A percentile compares a stretch with the other conserved stretches of the same genome.
Evolutionary conservation across 1,140 invertebrate species (phyloP).

Genomic region (Hyles vespertilio): DNA sequence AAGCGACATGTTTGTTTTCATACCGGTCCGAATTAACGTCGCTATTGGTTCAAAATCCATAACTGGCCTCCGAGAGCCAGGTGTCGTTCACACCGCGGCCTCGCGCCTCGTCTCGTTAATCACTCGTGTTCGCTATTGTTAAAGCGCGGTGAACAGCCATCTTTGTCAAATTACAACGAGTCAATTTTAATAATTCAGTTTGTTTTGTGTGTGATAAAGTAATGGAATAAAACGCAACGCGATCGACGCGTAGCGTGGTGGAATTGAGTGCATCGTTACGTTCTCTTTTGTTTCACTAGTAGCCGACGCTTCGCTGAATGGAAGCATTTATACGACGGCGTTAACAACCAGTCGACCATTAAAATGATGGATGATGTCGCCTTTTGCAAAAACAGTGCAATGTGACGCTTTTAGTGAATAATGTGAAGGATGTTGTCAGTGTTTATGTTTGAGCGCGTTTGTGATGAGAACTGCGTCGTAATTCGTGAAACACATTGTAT

Average conservation of each 20-base stretch:
- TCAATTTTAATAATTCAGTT: slow-evolving; percentile 66
- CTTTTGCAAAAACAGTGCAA: slow-evolving; percentile 68
- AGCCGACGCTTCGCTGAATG: slow-evolving; percentile 64
- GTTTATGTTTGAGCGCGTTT: slow-evolving; percentile 61
- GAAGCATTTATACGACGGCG: slow-evolving; percentile 64
- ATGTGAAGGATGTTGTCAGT: slow-evolving; percentile 65
- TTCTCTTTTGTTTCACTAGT: slow-evolving; percentile 72
- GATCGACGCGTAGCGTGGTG: slow-evolving; percentile 50
- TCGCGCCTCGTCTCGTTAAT: slow-evolving; percentile 76
- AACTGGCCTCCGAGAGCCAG: slow-evolving; percentile 74
- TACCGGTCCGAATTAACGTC: slow-evolving; percentile 75
- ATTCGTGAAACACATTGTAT: slow-evolving; percentile 74
- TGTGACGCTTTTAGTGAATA: slow-evolving; percentile 64
- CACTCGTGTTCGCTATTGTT: slow-evolving; percentile 74
- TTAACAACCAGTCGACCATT: slow-evolving; percentile 71
- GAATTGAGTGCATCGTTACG: slow-evolving; percentile 55
- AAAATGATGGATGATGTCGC: slow-evolving; percentile 72
- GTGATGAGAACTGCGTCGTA: slow-evolving; percentile 73
- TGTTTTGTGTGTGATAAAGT: slow-evolving; percentile 32
- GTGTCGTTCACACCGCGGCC: slow-evolving; percentile 77
- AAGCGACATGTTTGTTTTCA: slow-evolving; percentile 75
- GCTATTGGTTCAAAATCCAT: slow-evolving; percentile 76
- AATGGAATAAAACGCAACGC: slow-evolving; percentile 62
- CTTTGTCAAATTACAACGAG: slow-evolving; percentile 74
- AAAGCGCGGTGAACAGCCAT: slow-evolving; percentile 73